phyloP scores from a whole-genome alignment of 1,140 invertebrate genomes.

The Pseudomyrmex sp. region DNA sequence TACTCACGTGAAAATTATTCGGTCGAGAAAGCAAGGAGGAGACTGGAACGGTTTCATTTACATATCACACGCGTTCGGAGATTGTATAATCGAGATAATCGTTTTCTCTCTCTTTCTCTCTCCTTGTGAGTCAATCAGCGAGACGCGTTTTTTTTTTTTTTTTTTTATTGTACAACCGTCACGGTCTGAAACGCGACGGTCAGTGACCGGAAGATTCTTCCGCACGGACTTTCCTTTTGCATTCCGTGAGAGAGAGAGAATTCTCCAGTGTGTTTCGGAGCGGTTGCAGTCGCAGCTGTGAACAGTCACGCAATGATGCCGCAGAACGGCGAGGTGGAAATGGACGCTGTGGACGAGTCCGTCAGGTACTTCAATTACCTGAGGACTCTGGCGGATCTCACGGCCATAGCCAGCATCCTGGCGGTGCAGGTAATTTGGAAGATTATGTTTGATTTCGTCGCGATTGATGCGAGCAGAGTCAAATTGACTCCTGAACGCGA shows the following conservation, averaged over 20 bases:
- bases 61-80: too few species aligned
- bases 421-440: conserved; percentile 78
- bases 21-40: background rate
- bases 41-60: too few species aligned
- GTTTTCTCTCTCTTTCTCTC: background rate
- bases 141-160: background rate
- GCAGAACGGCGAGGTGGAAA: conserved; percentile 69
- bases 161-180: background rate
- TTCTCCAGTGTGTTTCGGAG: background rate
- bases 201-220: background rate
- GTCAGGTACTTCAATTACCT: conserved; percentile 75
- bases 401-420: conserved; percentile 79
- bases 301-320: conserved; percentile 71
- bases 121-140: conserved; percentile 2
- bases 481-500: too few species aligned
- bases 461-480: background rate
- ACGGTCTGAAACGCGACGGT: too few species aligned
- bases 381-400: conserved; percentile 78
- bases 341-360: conserved; percentile 73
- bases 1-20: background rate
- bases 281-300: background rate
- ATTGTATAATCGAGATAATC: too few species aligned
- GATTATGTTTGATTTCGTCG: background rate
- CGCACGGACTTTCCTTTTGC: background rate
- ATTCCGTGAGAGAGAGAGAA: background rate